phyloP scores from a whole-genome alignment of 2,113 vertebrate species.

The Progne subis region DNA sequence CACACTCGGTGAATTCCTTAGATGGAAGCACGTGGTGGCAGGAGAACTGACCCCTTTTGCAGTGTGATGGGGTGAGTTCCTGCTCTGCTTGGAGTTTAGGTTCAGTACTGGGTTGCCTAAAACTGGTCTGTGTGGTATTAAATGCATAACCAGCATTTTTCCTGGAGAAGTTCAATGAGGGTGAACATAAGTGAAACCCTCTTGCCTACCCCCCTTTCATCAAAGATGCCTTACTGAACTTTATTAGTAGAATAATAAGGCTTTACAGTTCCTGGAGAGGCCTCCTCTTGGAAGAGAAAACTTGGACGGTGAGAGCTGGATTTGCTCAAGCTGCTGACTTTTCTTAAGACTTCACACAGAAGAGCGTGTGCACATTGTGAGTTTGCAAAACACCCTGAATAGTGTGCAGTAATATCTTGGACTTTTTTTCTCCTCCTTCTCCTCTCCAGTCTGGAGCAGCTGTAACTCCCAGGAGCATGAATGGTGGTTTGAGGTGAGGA shows the following conservation, averaged over 20 bases:
- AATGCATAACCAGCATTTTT: neutral
- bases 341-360: neutral
- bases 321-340: neutral
- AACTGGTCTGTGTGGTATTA: neutral
- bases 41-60: accelerated
- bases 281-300: neutral
- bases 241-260: neutral
- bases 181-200: neutral
- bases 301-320: neutral
- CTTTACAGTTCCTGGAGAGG: neutral
- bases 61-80: neutral
- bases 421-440: neutral
- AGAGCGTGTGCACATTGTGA: accelerated
- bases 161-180: neutral
- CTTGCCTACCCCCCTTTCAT: neutral
- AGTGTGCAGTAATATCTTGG: neutral
- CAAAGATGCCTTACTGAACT: neutral
- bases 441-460: neutral
- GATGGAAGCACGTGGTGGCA: neutral
- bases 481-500: neutral
- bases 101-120: neutral
- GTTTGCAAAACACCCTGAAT: neutral
- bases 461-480: neutral
- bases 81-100: neutral
- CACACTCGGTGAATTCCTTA: neutral